phyloP scores from a whole-genome alignment of 2,888 invertebrate genomes.

The Lobophora halterata region DNA sequence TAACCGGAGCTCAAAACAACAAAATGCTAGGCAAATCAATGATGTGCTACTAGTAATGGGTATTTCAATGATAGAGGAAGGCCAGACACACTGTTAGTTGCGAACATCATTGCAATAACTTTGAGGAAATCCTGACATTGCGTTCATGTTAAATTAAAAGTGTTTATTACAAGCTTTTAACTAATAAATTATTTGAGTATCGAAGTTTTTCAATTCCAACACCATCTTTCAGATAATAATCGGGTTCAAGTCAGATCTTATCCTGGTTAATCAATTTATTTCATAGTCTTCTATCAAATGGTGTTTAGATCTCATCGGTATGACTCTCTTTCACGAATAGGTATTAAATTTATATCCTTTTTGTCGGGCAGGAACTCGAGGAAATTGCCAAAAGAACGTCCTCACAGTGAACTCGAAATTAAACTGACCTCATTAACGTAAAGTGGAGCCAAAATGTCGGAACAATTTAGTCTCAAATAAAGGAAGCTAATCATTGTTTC shows the following conservation, averaged over 20 bases:
- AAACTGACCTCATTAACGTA: constrained; percentile 16
- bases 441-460: constrained; percentile 16
- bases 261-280: no score
- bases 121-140: no score
- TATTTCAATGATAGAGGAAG: constrained; percentile 9
- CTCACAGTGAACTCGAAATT: constrained; percentile 21
- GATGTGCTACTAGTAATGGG: constrained; percentile 23
- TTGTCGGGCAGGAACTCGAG: constrained; percentile 16
- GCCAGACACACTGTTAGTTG: neutral
- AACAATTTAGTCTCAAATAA: constrained; percentile 8
- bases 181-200: no score
- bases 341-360: constrained; percentile 15
- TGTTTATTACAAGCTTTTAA: no score
- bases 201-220: no score
- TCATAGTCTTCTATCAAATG: neutral
- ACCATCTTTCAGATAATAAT: no score
- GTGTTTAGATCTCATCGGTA: neutral
- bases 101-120: neutral
- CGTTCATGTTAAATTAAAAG: no score
- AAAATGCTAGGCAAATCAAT: constrained; percentile 27
- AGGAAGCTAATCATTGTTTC: constrained; percentile 3
- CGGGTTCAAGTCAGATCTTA: no score
- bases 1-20: constrained; percentile 30
- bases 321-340: constrained; percentile 6
- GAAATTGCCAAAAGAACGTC: constrained; percentile 19